phyloP scores from a whole-genome alignment of 2,888 invertebrate species.

The Andrena marginata region DNA sequence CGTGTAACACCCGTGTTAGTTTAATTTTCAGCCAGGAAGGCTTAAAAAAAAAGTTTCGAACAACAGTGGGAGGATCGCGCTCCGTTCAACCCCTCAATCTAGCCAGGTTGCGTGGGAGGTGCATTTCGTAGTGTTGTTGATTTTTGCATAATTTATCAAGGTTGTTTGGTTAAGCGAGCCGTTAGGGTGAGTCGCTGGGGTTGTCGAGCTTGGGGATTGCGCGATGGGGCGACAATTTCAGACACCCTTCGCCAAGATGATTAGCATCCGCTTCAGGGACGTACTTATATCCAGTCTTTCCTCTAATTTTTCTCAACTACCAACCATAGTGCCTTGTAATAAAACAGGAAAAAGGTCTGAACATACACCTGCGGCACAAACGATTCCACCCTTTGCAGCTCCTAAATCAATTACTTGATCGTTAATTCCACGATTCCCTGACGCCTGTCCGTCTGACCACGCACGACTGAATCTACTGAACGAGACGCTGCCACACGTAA shows the following conservation, averaged over 20 bases:
- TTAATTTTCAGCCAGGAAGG: background rate
- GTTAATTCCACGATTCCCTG: background rate
- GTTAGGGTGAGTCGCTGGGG: slow-evolving; percentile 77
- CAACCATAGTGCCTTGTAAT: background rate
- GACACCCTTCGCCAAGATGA: slow-evolving; percentile 82
- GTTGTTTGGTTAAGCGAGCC: slow-evolving; percentile 83
- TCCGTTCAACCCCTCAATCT: slow-evolving; percentile 40
- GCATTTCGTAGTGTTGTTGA: slow-evolving; percentile 82
- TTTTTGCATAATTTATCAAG: slow-evolving; percentile 84
- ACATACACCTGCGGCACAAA: background rate
- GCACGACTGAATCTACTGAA: slow-evolving; percentile 48
- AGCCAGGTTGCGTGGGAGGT: slow-evolving; percentile 66
- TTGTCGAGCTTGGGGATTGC: slow-evolving; percentile 73
- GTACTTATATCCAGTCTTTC: slow-evolving; percentile 67
- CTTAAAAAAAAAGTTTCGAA: slow-evolving; percentile 19
- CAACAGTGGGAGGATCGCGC: slow-evolving; percentile 22
- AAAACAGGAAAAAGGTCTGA: background rate
- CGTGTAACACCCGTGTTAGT: background rate
- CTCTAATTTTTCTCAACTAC: slow-evolving; percentile 40
- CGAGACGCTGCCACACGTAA: background rate
- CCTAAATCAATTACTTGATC: too few species aligned
- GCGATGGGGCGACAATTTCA: slow-evolving; percentile 81
- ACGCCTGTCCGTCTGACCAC: slow-evolving; percentile 33
- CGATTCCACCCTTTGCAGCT: background rate
- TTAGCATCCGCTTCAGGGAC: slow-evolving; percentile 81